Base-by-base conservation (phyloP, 1,140 invertebrate genomes). In the roundworm (Caenorhabditis elegans) region DNA sequence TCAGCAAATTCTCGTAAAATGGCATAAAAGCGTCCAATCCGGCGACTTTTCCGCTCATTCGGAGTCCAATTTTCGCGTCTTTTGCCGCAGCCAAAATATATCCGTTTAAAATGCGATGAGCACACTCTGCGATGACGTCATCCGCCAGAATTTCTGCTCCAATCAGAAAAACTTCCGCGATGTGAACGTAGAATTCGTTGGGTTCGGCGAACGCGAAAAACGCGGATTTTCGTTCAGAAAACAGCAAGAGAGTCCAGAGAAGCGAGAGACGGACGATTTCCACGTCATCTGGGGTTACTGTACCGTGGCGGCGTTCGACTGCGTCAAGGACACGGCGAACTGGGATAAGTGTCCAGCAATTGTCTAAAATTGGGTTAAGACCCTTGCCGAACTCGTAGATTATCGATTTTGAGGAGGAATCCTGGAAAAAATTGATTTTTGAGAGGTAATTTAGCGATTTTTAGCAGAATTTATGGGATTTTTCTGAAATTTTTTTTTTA, bases 21-120 rank as follows among this genome's bases (percentile, higher is more conserved):
- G 85, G 85, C 85, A 80, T 82, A 39, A 86, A 86, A n/a, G 83
- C 65, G 70, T 86, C 85, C 11, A 86, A 53, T n/a, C 47, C 82
- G 3, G 85, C 85, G 48, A 86, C 80, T 79, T 75, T 77, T 22
- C 70, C 19, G 10, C 22, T 31, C 31, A 86, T 39, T 47, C 75
- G 78, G 11, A 86, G 43, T 13, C 6, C n/a, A 24, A 86, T 19
- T 3, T 46, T 46, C 24, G 48, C 78, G 28, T 76, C 48, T 28
- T 31, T 46, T 6, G 65, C 78, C 15, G 34, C 3, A 17, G 3
- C 11, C 22, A 79, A 15, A 17, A 79, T 13, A 28, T 79, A 79
- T 26, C 36, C 51, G 1, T 47, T 43, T 31, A 79, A 11, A n/a
- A 79, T 28, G 1, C 24, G 28, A 1, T 0, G 10, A 47, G 39